phyloP scores from a whole-genome alignment of 1,140 invertebrate genomes.

The Camponotus pennsylvanicus region DNA sequence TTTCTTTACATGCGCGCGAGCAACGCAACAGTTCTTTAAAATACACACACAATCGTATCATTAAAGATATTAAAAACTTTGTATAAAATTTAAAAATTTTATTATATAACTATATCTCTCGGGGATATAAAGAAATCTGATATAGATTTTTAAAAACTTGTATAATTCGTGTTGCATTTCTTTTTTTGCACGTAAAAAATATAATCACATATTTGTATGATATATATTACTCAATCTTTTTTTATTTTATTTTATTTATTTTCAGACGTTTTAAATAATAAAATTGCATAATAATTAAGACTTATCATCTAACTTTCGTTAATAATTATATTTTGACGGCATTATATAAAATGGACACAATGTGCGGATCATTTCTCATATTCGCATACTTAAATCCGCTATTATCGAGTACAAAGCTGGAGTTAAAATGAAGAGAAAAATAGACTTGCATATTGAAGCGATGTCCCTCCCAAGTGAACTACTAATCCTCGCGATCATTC shows the following conservation, averaged over 20 bases:
- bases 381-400: constrained; percentile 26
- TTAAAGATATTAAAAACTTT: constrained; percentile 22
- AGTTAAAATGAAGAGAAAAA: constrained; percentile 33
- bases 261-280: not conserved
- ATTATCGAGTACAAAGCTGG: constrained; percentile 33
- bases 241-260: constrained; percentile 17
- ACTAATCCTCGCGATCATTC: constrained; percentile 45
- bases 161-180: not conserved
- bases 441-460: constrained; percentile 15
- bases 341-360: constrained; percentile 17
- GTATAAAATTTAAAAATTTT: not conserved
- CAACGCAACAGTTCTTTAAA: not conserved
- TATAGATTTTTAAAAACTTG: not conserved
- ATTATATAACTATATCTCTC: not conserved
- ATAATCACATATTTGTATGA: not conserved
- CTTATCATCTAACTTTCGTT: not conserved
- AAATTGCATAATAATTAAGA: too few relatives aligned
- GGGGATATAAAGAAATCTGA: not conserved
- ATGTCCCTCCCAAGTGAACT: constrained; percentile 20
- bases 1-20: not conserved
- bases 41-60: not conserved
- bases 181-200: not conserved
- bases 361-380: not conserved
- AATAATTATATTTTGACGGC: constrained; percentile 11
- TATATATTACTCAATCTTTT: not conserved